phyloP scores from a whole-genome alignment of 1,140 invertebrate genomes.

The Drosophila carrolli region DNA sequence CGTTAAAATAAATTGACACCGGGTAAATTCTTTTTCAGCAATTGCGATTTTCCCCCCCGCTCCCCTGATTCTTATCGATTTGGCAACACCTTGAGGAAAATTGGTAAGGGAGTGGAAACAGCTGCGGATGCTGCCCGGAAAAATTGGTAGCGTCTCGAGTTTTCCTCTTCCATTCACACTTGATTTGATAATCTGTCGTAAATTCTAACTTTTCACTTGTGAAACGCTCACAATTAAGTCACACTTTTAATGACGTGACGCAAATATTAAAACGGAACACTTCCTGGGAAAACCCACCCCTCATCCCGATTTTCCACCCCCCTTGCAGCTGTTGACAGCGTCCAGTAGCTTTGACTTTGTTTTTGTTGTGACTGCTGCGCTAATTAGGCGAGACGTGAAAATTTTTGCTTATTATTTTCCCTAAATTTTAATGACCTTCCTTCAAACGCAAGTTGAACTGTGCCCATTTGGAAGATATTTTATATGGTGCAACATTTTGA shows the following conservation, averaged over 20 bases:
- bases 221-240: slow-evolving; percentile 75
- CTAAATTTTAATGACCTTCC: slow-evolving; percentile 75
- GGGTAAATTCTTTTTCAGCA: slow-evolving; percentile 14
- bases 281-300: slow-evolving; percentile 40
- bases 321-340: slow-evolving; percentile 69
- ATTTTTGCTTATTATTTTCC: slow-evolving; percentile 82
- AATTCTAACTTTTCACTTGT: slow-evolving; percentile 66
- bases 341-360: slow-evolving; percentile 46
- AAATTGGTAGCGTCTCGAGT: slow-evolving; percentile 19
- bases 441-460: slow-evolving; percentile 5
- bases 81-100: slow-evolving; percentile 47
- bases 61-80: slow-evolving; percentile 47
- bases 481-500: slow-evolving; percentile 79
- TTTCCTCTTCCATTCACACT: slow-evolving; percentile 46
- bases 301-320: slow-evolving; percentile 5
- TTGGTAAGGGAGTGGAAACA: neutral
- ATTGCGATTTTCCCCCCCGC: slow-evolving; percentile 1
- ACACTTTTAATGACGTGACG: slow-evolving; percentile 77
- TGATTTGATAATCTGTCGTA: slow-evolving; percentile 77
- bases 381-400: slow-evolving; percentile 82
- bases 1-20: slow-evolving; percentile 78
- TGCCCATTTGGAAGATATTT: slow-evolving; percentile 59
- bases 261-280: slow-evolving; percentile 69
- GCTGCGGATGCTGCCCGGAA: slow-evolving; percentile 18
- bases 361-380: slow-evolving; percentile 43